Evolutionary conservation across 2,113 vertebrate species (phyloP).

Genomic region (Thalassoma bifasciatum): DNA sequence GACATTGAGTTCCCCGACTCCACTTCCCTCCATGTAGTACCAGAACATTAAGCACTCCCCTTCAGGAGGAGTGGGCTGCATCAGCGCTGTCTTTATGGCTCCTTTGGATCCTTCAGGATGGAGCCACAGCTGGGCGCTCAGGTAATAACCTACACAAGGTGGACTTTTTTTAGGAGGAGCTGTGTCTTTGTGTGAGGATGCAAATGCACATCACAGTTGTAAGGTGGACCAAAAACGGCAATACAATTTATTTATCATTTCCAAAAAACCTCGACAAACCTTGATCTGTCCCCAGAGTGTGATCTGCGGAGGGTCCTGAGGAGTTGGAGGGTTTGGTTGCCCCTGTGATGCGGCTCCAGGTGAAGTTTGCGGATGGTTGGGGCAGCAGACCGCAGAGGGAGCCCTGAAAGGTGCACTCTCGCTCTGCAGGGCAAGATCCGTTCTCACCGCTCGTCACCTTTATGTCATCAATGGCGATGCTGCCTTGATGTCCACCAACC

Average conservation of each 20-base stretch:
- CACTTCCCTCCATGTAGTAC: constrained; percentile 82
- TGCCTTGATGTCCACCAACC: constrained; percentile 69
- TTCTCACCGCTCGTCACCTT: constrained; percentile 51
- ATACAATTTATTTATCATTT: too few relatives aligned
- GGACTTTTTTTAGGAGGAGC: too few relatives aligned
- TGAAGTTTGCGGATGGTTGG: constrained; percentile 52
- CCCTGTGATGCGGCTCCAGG: constrained; percentile 76
- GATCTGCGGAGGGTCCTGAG: constrained; percentile 74
- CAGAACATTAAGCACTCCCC: constrained; percentile 83
- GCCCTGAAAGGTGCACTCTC: constrained; percentile 84
- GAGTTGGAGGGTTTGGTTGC: constrained; percentile 56
- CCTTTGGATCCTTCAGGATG: constrained; percentile 55
- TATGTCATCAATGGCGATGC: constrained; percentile 79
- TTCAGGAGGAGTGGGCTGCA: constrained; percentile 66
- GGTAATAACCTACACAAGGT: constrained; percentile 77
- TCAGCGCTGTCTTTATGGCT: constrained; percentile 55
- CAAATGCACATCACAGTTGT: too few relatives aligned
- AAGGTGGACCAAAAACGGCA: too few relatives aligned
- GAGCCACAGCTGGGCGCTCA: constrained; percentile 80
- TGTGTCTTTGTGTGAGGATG: too few relatives aligned
- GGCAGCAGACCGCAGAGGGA: constrained; percentile 80
- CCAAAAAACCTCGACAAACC: constrained; percentile 65
- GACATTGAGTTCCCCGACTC: constrained; percentile 73
- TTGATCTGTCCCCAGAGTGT: constrained; percentile 81
- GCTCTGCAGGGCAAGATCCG: constrained; percentile 79